Percentiles rank a stretch among this genome's conserved stretches.
These are phyloP conservation scores for Megaceryle maxima DNA, from an alignment of 2,113 vertebrate genomes.

Conservation along the genomic window DNA sequence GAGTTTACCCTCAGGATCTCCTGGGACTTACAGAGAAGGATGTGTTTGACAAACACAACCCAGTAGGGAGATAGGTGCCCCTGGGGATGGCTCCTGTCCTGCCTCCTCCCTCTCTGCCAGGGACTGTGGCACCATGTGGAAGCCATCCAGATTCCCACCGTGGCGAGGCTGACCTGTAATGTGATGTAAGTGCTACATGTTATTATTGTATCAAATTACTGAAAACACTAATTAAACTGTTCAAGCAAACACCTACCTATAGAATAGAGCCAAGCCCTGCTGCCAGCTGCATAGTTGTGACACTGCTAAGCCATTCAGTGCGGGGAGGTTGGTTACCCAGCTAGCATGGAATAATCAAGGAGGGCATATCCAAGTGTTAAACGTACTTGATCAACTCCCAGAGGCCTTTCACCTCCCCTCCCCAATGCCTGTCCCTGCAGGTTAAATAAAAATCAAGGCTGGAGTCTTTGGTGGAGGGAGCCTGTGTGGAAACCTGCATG, in stretches of 20 bases:
- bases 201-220: neutral
- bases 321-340: neutral
- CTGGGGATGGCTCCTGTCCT: neutral
- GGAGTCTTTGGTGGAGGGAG: neutral
- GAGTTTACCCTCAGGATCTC: neutral
- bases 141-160: neutral
- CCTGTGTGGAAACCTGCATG: fast-evolving
- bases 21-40: neutral
- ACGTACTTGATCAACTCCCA: neutral
- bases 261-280: neutral
- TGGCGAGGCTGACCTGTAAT: neutral
- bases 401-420: neutral
- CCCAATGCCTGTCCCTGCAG: neutral
- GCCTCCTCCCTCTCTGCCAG: neutral
- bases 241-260: neutral
- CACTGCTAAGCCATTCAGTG: neutral
- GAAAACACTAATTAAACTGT: neutral
- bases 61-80: fast-evolving
- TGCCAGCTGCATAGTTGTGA: neutral
- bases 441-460: neutral
- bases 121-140: fast-evolving
- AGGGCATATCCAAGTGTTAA: neutral
- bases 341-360: neutral
- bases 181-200: neutral
- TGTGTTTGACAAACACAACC: neutral